Percentiles rank a stretch among this genome's conserved stretches.
Conservation (phyloP, 53 echinoderm and acorn worm species). For the Luidia sarsii region DNA sequence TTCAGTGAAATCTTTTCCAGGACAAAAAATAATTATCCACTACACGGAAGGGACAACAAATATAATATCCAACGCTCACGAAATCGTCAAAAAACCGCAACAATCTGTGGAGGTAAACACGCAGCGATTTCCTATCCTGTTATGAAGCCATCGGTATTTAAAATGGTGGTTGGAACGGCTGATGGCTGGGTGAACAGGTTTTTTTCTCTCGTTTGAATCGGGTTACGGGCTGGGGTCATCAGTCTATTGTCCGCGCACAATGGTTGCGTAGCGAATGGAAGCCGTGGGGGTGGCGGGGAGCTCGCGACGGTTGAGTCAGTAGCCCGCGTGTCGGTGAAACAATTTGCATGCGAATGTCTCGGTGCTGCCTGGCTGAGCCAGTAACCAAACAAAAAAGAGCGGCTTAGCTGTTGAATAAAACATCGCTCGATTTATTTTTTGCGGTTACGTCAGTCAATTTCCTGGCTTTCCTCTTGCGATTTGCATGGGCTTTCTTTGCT, state of each 20-base stretch:
- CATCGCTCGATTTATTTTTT: not conserved
- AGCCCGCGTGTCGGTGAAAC: not conserved
- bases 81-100: not conserved
- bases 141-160: constrained; percentile 40
- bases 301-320: constrained; percentile 30
- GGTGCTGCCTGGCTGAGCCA: no score
- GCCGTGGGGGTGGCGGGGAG: not conserved
- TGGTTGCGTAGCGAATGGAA: constrained; percentile 33
- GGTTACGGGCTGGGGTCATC: constrained; percentile 17
- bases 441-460: constrained; percentile 21
- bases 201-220: constrained; percentile 25
- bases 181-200: not conserved
- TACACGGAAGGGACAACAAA: no score
- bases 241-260: constrained; percentile 39
- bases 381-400: constrained; percentile 21
- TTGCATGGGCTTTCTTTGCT: no score
- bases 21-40: no score
- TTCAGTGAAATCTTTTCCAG: no score
- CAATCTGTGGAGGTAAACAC: not conserved
- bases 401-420: constrained; percentile 1
- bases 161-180: not conserved
- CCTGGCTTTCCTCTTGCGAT: no score
- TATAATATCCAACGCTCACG: no score
- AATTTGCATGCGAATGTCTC: constrained; percentile 38
- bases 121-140: not conserved